Conservation (phyloP, 1,140 invertebrate species). For the Dreissena polymorpha region DNA sequence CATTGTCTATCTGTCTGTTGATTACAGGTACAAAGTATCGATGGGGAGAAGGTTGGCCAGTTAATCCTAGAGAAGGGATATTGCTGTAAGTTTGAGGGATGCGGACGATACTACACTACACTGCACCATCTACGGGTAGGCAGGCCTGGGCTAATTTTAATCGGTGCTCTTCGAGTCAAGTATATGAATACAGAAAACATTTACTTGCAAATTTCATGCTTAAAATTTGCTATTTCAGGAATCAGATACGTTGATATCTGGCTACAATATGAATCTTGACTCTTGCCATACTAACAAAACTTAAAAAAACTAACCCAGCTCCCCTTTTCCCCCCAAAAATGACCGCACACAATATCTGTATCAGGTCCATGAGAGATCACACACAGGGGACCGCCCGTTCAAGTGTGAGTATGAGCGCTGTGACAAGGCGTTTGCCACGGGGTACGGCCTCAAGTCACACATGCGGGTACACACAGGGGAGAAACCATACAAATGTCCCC, state of each 20-base stretch:
- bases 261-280: no score
- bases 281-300: no score
- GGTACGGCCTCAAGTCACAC: constrained; percentile 86
- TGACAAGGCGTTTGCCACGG: constrained; percentile 85
- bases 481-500: constrained; percentile 85
- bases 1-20: no score
- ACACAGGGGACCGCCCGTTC: constrained; percentile 87
- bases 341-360: no score
- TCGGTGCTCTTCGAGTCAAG: no score
- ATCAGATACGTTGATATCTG: no score
- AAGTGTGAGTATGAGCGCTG: constrained; percentile 83
- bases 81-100: constrained; percentile 81
- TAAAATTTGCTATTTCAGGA: no score
- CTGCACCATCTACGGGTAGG: constrained; percentile 82
- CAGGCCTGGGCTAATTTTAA: no score
- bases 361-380: constrained; percentile 86
- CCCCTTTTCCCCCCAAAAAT: no score
- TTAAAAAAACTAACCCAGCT: no score
- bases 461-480: constrained; percentile 86
- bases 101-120: constrained; percentile 82
- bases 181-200: no score
- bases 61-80: constrained; percentile 75
- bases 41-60: constrained; percentile 59
- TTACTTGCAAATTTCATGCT: no score
- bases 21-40: constrained; percentile 10